These are phyloP conservation scores for Xenopus borealis DNA, from an alignment of 2,113 vertebrate species.

Conservation along the genomic window DNA sequence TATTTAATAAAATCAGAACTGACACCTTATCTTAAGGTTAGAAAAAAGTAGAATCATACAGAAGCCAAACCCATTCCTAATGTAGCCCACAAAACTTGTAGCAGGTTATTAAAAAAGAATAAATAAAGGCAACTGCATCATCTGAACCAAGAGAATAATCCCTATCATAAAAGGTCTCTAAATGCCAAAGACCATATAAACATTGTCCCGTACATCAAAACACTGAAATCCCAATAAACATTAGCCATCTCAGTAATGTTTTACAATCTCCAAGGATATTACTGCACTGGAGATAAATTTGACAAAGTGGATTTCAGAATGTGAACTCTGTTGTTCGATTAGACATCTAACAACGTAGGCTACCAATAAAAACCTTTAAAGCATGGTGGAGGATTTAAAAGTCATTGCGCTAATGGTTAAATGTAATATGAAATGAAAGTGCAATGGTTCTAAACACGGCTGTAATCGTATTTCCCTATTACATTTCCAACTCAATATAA, in stretches of 20 bases:
- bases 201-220: conserved; percentile 13
- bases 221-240: conserved; percentile 1
- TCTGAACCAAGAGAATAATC: background rate
- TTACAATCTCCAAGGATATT: conserved; percentile 23
- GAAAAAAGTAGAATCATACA: no score
- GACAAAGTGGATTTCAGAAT: conserved; percentile 23
- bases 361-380: conserved; percentile 34
- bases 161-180: conserved; percentile 11
- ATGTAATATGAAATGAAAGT: conserved; percentile 30
- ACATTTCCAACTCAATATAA: conserved; percentile 32
- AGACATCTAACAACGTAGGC: conserved; percentile 6
- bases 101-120: no score
- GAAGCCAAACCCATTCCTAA: no score
- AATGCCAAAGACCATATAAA: conserved; percentile 20
- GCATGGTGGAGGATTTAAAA: conserved; percentile 12
- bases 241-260: background rate
- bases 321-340: conserved; percentile 35
- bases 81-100: no score
- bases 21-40: no score
- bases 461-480: conserved; percentile 26
- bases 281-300: conserved; percentile 24
- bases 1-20: no score
- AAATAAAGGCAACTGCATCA: background rate
- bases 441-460: conserved; percentile 14
- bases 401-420: conserved; percentile 34